Evolutionary conservation across 2,888 invertebrate genomes (phyloP).

Genomic region (Microctonus brassicae): DNA sequence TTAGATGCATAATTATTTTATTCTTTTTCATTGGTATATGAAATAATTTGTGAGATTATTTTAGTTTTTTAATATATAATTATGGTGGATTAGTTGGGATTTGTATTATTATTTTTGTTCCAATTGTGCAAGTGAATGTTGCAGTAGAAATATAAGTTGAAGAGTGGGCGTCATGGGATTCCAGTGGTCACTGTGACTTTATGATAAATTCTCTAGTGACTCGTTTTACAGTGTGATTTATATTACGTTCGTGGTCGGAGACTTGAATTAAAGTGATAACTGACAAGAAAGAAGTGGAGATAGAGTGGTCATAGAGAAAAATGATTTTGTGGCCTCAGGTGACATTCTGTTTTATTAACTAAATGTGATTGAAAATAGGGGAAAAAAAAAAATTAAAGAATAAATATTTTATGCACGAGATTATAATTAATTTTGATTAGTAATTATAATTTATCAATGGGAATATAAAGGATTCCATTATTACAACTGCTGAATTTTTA

Average conservation of each 20-base stretch:
- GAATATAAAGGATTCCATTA: not conserved
- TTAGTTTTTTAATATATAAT: too few species aligned
- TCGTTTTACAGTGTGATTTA: not conserved
- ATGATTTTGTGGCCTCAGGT: not conserved
- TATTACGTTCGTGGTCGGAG: not conserved
- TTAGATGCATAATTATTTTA: too few species aligned
- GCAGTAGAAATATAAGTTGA: not conserved
- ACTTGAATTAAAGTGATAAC: not conserved
- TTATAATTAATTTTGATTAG: not conserved
- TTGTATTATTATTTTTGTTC: not conserved
- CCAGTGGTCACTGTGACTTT: not conserved
- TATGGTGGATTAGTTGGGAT: not conserved
- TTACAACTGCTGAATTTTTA: not conserved
- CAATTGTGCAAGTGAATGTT: not conserved
- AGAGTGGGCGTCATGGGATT: not conserved
- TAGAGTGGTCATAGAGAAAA: not conserved
- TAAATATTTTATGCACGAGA: not conserved
- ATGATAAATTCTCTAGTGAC: not conserved
- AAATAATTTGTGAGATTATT: not conserved
- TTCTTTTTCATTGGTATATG: not conserved
- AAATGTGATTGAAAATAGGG: not conserved
- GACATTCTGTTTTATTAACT: not conserved
- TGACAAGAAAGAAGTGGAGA: not conserved
- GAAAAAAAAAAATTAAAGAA: not conserved
- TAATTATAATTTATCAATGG: not conserved